These are phyloP conservation scores for Phocoena sinus DNA, from an alignment of 2,113 vertebrate species.

Conservation along the genomic window DNA sequence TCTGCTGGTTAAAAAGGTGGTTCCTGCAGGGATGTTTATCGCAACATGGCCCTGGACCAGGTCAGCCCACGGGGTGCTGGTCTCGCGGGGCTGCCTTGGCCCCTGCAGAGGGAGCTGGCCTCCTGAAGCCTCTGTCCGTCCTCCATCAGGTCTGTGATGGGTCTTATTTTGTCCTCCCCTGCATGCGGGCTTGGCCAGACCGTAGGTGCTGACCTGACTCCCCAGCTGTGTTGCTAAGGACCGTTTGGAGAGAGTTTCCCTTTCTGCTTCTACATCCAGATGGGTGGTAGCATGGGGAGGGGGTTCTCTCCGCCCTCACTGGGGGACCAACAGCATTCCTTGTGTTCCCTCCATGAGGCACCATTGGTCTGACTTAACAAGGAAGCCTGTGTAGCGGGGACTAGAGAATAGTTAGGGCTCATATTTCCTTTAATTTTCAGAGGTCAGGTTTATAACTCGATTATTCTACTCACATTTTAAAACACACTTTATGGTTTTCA, in stretches of 20 bases:
- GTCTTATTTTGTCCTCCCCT: not conserved
- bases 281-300: accelerated
- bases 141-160: too few species aligned
- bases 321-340: not conserved
- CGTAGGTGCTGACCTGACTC: not conserved
- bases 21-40: not conserved
- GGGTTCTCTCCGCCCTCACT: too few species aligned
- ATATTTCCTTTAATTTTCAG: not conserved
- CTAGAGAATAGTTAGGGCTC: not conserved
- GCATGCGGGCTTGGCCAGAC: not conserved
- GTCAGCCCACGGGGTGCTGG: too few species aligned
- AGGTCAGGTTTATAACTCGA: not conserved
- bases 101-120: too few species aligned
- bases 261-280: not conserved
- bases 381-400: not conserved
- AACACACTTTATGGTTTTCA: not conserved
- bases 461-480: not conserved
- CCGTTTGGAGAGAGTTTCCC: not conserved
- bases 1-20: not conserved
- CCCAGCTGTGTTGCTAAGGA: not conserved
- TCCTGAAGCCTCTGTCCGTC: not conserved
- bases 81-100: not conserved
- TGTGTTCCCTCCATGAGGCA: not conserved
- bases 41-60: not conserved
- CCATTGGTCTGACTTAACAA: not conserved